Conservation (phyloP, 2,113 vertebrate species). For the Eupsittula cactorum region DNA sequence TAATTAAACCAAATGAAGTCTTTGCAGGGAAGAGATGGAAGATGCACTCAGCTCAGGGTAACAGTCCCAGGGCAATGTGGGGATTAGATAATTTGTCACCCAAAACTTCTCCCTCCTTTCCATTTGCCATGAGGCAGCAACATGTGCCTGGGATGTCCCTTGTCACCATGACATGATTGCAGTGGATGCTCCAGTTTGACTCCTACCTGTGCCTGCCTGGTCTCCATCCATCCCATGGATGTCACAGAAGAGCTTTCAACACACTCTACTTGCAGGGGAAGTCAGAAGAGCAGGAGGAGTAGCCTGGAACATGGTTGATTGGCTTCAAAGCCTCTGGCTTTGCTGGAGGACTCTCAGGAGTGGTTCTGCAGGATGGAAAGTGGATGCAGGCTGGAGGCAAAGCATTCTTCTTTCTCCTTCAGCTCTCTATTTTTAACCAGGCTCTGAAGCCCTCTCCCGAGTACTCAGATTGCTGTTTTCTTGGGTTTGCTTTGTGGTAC, state of each 20-base stretch:
- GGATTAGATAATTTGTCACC: neutral
- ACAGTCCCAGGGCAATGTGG: neutral
- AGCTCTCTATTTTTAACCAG: neutral
- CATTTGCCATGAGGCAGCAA: neutral
- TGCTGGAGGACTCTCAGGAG: neutral
- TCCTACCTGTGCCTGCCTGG: neutral
- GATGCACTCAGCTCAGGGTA: neutral
- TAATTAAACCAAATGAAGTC: slow-evolving; percentile 1
- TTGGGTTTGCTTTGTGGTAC: neutral
- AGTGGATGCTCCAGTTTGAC: neutral
- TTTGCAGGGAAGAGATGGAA: neutral
- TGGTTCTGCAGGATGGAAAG: neutral
- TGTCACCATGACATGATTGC: rapidly evolving
- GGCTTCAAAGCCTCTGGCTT: neutral
- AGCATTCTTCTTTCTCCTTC: neutral
- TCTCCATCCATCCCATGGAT: neutral
- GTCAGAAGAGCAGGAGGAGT: neutral
- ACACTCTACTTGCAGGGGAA: neutral
- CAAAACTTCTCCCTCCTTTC: neutral
- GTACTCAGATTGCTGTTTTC: neutral
- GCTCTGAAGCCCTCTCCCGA: neutral
- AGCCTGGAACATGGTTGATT: neutral
- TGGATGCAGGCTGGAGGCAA: neutral
- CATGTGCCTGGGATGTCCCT: rapidly evolving
- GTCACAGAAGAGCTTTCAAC: neutral